These are phyloP conservation scores for Ataeniobius toweri DNA, from an alignment of 2,797 vertebrate species.

Conservation along the genomic window DNA sequence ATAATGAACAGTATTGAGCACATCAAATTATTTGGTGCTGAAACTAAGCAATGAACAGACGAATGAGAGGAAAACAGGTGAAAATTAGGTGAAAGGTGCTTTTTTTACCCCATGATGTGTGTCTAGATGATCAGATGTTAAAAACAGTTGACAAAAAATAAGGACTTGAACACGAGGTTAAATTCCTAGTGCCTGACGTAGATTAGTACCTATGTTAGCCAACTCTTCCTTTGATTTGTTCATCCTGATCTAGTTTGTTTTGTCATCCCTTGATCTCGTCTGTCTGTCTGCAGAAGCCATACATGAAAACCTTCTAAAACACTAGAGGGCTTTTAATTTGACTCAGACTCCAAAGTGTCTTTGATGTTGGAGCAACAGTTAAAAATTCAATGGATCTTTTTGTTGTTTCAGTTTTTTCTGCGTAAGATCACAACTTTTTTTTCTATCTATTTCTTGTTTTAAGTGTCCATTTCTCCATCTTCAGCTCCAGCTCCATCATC, in stretches of 20 bases:
- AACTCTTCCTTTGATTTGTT: neutral
- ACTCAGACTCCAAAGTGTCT: neutral
- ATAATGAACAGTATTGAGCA: too few species aligned
- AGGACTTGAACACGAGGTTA: neutral
- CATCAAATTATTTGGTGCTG: neutral
- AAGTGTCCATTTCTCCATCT: neutral
- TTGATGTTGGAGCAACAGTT: neutral
- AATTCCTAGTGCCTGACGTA: neutral
- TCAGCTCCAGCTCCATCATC: conserved; percentile 2
- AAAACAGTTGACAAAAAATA: neutral
- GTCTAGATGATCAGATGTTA: neutral
- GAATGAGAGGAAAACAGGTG: neutral
- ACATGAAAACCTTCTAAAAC: neutral
- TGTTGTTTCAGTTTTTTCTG: neutral
- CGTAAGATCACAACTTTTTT: neutral
- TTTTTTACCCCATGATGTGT: neutral
- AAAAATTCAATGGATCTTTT: neutral
- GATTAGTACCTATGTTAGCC: neutral
- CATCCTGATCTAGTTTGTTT: neutral
- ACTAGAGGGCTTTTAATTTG: neutral
- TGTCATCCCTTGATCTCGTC: conserved; percentile 2
- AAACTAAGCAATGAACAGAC: neutral
- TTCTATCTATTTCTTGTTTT: neutral
- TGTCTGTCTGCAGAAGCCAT: neutral
- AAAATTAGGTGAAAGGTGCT: neutral